Evolutionary conservation across 2,113 vertebrate genomes (phyloP), one percentile per base, ranked within the genome.

Genomic region (Prolemur simus): DNA sequence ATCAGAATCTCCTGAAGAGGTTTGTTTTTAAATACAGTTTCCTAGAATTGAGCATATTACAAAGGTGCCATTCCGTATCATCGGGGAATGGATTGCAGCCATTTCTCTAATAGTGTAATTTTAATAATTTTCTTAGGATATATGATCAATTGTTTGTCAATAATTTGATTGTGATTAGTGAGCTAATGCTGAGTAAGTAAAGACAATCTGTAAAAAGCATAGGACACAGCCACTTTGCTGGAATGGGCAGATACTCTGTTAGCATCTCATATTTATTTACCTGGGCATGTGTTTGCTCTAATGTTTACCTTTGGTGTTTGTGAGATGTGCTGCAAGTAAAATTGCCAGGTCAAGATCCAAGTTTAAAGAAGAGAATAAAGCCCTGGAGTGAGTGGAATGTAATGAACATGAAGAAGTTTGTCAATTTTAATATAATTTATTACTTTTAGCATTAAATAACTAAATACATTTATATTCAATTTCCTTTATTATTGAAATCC

Each of bases 401-500:
- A 95, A 87, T 78, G 20, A 93, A 96, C 83, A 87, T 93, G 25
- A 89, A 81, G 37, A 52, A 77, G 20, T 81, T 68, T 89, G 5
- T 77, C 29, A 8, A 6, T n/a, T 92, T 94, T 64, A 58, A 87
- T 87, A 78, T 64, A 81, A 78, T 74, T 73, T 97, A 83, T 77
- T 83, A 58, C 93, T 81, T 80, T 93, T 58, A 87, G 34, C 71
- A 87, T 83, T 76, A 83, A 87, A 78, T 87, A 84, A 92, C n/a
- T 82, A 76, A 77, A 90, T 56, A 54, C 5, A 82, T 4, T 89
- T 92, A 42, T 87, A 78, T 77, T 68, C 39, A 96, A 90, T 90
- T 88, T 74, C 91, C 45, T 92, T 87, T 96, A 88, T 88, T 97
- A 77, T 87, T 81, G 37, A 95, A 91, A 92, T 92, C 27, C 58